Percentiles rank a stretch among this genome's conserved stretches.
These are phyloP conservation scores for Hassar affinis DNA, from an alignment of 2,113 vertebrate species.

Conservation along the genomic window DNA sequence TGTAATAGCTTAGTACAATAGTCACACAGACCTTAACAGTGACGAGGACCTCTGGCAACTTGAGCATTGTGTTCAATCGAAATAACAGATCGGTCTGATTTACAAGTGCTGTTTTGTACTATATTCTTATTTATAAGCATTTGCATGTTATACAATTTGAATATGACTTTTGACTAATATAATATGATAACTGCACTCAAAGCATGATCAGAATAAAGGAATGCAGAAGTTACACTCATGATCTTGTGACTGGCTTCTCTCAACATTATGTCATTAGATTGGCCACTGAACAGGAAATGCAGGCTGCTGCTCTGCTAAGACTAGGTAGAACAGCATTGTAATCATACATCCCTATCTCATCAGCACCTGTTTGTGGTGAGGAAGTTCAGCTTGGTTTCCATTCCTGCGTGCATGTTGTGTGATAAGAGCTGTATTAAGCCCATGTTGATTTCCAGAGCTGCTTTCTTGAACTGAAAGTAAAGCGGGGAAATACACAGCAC, in stretches of 20 bases:
- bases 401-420: conserved; percentile 15
- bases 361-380: background rate
- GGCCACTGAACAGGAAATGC: background rate
- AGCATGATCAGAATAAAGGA: background rate
- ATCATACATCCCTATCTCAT: background rate
- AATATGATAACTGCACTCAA: background rate
- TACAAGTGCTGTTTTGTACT: background rate
- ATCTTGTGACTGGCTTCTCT: background rate
- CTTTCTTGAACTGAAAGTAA: background rate
- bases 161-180: background rate
- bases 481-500: background rate
- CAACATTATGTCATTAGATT: background rate
- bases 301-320: background rate
- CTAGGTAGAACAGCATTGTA: background rate
- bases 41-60: background rate
- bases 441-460: background rate
- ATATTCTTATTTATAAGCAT: background rate
- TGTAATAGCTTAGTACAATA: background rate
- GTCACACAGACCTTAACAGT: background rate
- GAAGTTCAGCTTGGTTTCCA: conserved; percentile 16
- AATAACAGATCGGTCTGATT: background rate
- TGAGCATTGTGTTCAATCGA: background rate
- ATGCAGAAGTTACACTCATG: conserved; percentile 12
- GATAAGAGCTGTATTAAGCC: background rate
- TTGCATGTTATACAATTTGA: background rate